Base-by-base conservation (phyloP, 1,140 invertebrate species). In the Stenopsyche tienmushanensis region DNA sequence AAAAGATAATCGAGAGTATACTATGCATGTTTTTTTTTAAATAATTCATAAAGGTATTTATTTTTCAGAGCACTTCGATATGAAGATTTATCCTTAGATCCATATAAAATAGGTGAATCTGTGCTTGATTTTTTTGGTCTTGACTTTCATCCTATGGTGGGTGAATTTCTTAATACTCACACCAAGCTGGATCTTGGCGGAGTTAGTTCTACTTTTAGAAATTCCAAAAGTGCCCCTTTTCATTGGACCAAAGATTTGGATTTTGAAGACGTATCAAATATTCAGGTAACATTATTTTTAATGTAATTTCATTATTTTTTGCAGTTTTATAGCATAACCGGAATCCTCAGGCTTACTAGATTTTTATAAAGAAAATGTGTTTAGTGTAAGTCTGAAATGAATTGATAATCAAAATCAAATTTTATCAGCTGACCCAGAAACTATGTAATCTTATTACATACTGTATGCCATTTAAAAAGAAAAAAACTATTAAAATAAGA, bases 201-300 rank as follows among this genome's bases (percentile, higher is more conserved):
- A 15, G 88, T 92, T 10, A 92, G 89, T 29, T 92, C 90, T 71
- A 94, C 91, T 3, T 91, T 88, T 74, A 82, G 91, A 18, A 87
- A 93, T 74, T 92, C 91, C 3, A 90, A 89, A 73, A 85, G 83
- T 20, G 88, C 90, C 54, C 91, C 92, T 62, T 93, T 92, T 74
- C 90, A 90, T 73, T 94, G 92, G 92, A 87, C 86, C 66, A 84
- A 82, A 44, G 88, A 92, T 71, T 80, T 93, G 25, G 83, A 86
- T 62, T 86, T 83, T 54, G 82, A 85, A 8, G 87, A 90, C 74
- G 86, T 91, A 20, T 81, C 84, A n/a, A 79, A 83, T 65, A 86
- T 90, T 70, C 83, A 87, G 74, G 79, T 80, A 71, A 72, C 39
- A 73, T 73, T 64, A 21, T 64, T 1, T 63, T 45, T 45, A 5